These are phyloP conservation scores for Drosophila hamatofila DNA, from an alignment of 2,888 invertebrate species.

Conservation along the genomic window DNA sequence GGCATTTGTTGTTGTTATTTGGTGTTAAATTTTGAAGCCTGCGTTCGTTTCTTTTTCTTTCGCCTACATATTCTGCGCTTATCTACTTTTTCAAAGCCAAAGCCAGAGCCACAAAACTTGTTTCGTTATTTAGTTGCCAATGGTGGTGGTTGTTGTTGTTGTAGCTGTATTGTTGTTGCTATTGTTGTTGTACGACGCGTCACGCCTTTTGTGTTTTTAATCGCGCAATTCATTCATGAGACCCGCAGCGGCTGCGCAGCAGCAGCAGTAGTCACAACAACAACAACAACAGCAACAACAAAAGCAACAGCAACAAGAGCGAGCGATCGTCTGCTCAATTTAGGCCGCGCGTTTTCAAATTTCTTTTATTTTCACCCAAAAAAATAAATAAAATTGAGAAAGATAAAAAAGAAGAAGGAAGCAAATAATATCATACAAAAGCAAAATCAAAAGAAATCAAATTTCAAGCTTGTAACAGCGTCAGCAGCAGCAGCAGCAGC, in stretches of 20 bases:
- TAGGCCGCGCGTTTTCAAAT: slow-evolving; percentile 65
- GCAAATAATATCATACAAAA: slow-evolving; percentile 50
- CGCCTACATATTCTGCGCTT: slow-evolving; percentile 59
- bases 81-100: slow-evolving; percentile 65
- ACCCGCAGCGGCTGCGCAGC: slow-evolving; percentile 38
- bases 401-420: slow-evolving; percentile 50
- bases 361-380: slow-evolving; percentile 64
- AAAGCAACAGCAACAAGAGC: slow-evolving; percentile 22
- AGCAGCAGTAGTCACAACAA: slow-evolving; percentile 9
- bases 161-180: slow-evolving; percentile 6
- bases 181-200: slow-evolving; percentile 48
- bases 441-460: slow-evolving; percentile 77
- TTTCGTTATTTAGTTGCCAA: slow-evolving; percentile 45
- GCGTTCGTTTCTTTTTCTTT: slow-evolving; percentile 43
- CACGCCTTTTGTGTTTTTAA: slow-evolving; percentile 70
- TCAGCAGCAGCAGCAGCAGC: slow-evolving; percentile 29
- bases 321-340: slow-evolving; percentile 49
- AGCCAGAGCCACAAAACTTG: slow-evolving; percentile 71
- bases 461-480: slow-evolving; percentile 65
- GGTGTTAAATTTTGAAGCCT: slow-evolving; percentile 51
- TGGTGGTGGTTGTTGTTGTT: slow-evolving; percentile 15
- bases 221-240: slow-evolving; percentile 70
- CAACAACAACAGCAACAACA: not conserved
- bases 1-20: slow-evolving; percentile 31
- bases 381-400: slow-evolving; percentile 5